Conservation (phyloP, 2,113 vertebrate species). For the Xerus inauris region DNA sequence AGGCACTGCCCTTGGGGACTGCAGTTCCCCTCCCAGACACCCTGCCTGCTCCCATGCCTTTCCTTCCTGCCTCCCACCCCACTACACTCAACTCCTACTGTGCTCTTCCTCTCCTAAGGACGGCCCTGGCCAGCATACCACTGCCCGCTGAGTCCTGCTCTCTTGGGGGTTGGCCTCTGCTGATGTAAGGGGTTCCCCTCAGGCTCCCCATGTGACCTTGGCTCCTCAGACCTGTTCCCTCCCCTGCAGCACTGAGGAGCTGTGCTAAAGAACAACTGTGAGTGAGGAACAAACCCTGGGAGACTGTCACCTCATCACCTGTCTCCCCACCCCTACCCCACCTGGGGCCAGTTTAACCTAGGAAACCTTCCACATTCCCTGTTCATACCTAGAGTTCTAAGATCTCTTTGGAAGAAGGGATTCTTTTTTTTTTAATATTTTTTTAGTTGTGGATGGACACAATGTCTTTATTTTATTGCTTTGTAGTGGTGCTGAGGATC, state of each 20-base stretch:
- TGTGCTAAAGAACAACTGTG: neutral
- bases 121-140: neutral
- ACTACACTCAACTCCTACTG: neutral
- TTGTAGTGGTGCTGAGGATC: no score
- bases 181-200: neutral
- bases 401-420: neutral
- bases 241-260: rapidly evolving
- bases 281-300: neutral
- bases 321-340: neutral
- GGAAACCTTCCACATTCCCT: neutral
- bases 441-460: no score
- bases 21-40: neutral
- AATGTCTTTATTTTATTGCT: no score
- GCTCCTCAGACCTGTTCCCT: neutral
- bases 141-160: neutral
- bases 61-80: neutral
- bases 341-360: no score
- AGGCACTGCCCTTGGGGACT: neutral
- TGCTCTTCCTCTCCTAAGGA: neutral
- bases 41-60: no score
- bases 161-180: neutral
- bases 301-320: neutral
- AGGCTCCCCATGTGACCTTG: neutral
- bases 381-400: neutral
- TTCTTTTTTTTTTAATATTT: neutral